Conservation (phyloP, 2,888 invertebrate genomes). For the Ennomos fuscantarius region DNA sequence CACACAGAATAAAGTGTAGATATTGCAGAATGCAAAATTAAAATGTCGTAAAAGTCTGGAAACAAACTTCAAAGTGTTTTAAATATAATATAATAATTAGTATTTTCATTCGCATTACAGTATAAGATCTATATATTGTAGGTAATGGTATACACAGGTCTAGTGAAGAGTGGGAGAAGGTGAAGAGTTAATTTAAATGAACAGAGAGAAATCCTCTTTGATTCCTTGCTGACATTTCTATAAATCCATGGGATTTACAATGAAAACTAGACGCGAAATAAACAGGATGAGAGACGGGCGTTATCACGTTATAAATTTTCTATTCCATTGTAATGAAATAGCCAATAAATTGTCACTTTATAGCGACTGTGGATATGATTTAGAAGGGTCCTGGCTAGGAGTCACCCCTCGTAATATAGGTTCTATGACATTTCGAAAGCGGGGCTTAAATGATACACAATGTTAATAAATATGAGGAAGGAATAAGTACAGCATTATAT, state of each 20-base stretch:
- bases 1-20: background rate
- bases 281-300: conserved; percentile 62
- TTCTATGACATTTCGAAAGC: conserved; percentile 32
- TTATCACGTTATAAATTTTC: conserved; percentile 82
- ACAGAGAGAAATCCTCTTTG: conserved; percentile 24
- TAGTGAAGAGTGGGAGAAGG: background rate
- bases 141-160: too few species aligned
- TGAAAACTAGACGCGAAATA: conserved; percentile 57
- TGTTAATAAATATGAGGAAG: conserved; percentile 29
- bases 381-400: conserved; percentile 49
- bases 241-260: conserved; percentile 56
- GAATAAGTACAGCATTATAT: conserved; percentile 19
- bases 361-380: conserved; percentile 45
- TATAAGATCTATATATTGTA: too few species aligned
- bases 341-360: conserved; percentile 80
- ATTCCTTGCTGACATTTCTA: conserved; percentile 35
- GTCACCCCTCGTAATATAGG: conserved; percentile 54
- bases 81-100: too few species aligned
- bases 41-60: too few species aligned
- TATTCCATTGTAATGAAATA: conserved; percentile 70
- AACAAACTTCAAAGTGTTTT: too few species aligned
- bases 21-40: background rate
- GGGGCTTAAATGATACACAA: conserved; percentile 31
- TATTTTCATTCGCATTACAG: too few species aligned
- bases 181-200: conserved; percentile 21